Conservation (phyloP, 2,113 vertebrate genomes). For the Bombycilla garrulus region DNA sequence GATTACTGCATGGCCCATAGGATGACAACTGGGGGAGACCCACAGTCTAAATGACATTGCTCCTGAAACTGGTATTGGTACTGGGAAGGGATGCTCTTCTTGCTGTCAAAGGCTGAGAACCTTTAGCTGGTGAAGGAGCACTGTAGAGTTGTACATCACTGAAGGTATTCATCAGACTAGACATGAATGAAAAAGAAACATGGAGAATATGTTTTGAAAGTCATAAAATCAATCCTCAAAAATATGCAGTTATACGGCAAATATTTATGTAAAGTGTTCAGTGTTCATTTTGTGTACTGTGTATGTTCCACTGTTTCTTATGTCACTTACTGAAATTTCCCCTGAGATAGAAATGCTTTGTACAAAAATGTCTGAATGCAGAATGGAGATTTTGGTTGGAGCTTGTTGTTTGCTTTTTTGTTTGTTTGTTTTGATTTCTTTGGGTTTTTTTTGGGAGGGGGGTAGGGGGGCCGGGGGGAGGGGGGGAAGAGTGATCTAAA, state of each 20-base stretch:
- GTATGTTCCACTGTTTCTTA: neutral
- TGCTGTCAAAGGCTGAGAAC: neutral
- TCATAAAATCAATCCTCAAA: neutral
- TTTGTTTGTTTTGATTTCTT: neutral
- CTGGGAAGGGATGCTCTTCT: neutral
- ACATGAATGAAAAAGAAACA: neutral
- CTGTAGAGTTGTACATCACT: neutral
- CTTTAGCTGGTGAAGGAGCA: neutral
- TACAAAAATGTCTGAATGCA: neutral
- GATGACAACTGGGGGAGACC: neutral
- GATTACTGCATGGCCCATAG: neutral
- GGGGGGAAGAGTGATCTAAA: accelerated
- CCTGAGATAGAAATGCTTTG: neutral
- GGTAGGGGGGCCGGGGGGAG: accelerated
- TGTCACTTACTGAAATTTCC: neutral
- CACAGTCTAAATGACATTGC: neutral
- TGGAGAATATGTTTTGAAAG: neutral
- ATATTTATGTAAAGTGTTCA: neutral
- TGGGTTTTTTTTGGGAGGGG: accelerated
- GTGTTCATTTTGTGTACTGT: neutral
- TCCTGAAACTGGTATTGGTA: neutral
- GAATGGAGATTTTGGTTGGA: neutral
- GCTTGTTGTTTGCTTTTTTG: neutral
- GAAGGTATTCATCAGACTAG: neutral
- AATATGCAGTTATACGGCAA: neutral